Percentiles rank a stretch among this genome's conserved stretches.
Conservation (phyloP, 2,888 invertebrate species). For the Diadegma fenestrale region DNA sequence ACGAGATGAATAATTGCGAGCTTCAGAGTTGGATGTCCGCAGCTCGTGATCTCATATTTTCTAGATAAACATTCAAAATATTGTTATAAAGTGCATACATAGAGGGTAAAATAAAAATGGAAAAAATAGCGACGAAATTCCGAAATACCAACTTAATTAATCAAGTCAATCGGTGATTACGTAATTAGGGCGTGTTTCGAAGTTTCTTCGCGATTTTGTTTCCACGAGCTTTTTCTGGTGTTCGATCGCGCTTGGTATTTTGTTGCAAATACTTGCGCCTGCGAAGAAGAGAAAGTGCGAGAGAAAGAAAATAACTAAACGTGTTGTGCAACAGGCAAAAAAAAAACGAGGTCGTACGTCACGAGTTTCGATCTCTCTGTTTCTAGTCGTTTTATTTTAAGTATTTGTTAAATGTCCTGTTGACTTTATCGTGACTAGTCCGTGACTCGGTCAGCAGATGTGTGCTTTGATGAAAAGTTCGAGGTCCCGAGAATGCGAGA, state of each 20-base stretch:
- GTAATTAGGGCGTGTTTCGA: neutral
- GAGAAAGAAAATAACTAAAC: conserved; percentile 14
- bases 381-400: conserved; percentile 51
- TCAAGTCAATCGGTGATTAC: neutral
- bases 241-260: conserved; percentile 54
- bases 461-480: neutral
- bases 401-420: conserved; percentile 10
- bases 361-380: conserved; percentile 15
- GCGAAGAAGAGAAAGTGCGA: conserved; percentile 43
- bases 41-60: conserved; percentile 81
- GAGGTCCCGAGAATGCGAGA: neutral
- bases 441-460: conserved; percentile 19
- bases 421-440: neutral
- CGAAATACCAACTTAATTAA: conserved; percentile 1
- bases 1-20: conserved; percentile 19
- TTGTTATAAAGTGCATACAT: conserved; percentile 62
- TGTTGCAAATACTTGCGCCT: conserved; percentile 32
- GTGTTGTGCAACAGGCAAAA: conserved; percentile 53
- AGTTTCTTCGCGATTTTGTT: conserved; percentile 6
- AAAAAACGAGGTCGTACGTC: conserved; percentile 42
- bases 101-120: conserved; percentile 49
- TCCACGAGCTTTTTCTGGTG: conserved; percentile 36
- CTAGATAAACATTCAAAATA: conserved; percentile 44
- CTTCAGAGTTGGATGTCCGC: conserved; percentile 73
- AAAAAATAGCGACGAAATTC: conserved; percentile 18